These are phyloP conservation scores for Microchirus variegatus DNA, from an alignment of 2,797 vertebrate species.

Conservation along the genomic window DNA sequence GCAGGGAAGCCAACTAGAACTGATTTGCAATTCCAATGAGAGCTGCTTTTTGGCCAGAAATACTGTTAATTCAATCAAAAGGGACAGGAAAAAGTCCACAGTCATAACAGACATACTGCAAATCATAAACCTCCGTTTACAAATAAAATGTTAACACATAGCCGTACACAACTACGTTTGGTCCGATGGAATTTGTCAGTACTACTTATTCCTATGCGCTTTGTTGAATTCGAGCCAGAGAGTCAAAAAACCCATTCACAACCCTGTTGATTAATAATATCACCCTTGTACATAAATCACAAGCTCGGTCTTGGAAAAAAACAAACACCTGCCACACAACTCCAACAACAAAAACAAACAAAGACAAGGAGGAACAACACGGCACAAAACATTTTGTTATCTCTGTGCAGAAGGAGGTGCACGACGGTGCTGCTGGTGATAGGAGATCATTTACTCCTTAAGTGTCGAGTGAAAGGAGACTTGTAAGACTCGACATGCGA, in stretches of 20 bases:
- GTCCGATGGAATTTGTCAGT: too few relatives aligned
- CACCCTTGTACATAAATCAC: constrained; percentile 12
- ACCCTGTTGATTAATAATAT: constrained; percentile 16
- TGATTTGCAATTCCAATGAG: constrained; percentile 64
- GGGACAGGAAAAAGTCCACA: constrained; percentile 11
- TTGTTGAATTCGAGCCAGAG: constrained; percentile 15
- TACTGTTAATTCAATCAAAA: constrained; percentile 35
- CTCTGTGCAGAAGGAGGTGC: background rate
- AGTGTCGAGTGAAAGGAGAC: constrained; percentile 7
- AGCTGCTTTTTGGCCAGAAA: constrained; percentile 50
- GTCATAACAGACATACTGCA: background rate
- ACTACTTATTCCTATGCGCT: constrained; percentile 1
- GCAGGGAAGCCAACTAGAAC: constrained; percentile 53
- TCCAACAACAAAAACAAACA: constrained; percentile 10
- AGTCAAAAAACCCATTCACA: constrained; percentile 12
- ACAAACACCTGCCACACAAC: constrained; percentile 10
- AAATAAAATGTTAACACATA: too few relatives aligned
- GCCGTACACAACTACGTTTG: too few relatives aligned
- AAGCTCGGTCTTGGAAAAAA: background rate
- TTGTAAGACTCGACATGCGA: constrained; percentile 3
- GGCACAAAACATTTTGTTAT: background rate
- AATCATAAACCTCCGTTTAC: background rate
- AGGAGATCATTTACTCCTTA: background rate
- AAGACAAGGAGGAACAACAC: background rate
- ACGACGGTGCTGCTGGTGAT: too few relatives aligned